Conservation (phyloP, 2,797 vertebrate species). For the Thripadectes ignobilis region DNA sequence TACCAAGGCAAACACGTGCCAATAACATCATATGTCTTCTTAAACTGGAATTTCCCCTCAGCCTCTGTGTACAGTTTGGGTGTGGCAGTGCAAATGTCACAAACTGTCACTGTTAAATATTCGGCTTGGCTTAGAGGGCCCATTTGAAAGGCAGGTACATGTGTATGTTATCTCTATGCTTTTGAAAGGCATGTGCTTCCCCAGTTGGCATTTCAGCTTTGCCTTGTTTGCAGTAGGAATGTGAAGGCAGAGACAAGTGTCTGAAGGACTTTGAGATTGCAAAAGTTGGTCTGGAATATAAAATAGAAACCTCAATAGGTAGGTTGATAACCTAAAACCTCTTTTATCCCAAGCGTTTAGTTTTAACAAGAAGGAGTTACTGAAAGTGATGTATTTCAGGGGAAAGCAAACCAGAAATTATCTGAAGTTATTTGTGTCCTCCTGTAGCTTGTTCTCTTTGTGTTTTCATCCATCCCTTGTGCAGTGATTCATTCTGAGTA, state of each 20-base stretch:
- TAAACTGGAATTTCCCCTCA: not conserved
- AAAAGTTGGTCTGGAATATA: not conserved
- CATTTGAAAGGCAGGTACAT: rapidly evolving
- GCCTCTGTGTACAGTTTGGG: not conserved
- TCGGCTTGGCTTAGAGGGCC: not conserved
- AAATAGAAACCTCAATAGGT: not conserved
- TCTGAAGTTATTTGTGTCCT: not conserved
- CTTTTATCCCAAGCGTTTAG: not conserved
- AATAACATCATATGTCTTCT: not conserved
- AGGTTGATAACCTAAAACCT: not conserved
- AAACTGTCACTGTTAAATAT: not conserved
- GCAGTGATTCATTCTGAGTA: not conserved
- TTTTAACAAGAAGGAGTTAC: not conserved
- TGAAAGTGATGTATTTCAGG: not conserved
- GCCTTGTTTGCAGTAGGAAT: not conserved
- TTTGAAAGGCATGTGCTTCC: not conserved
- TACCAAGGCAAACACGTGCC: not conserved
- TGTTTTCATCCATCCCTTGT: not conserved
- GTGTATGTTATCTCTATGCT: rapidly evolving
- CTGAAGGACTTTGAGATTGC: not conserved
- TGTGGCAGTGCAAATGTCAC: not conserved
- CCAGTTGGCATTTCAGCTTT: not conserved
- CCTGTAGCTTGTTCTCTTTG: not conserved
- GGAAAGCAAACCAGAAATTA: not conserved
- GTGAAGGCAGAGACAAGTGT: not conserved